These are phyloP conservation scores for Eurytemora carolleeae DNA, from an alignment of 1,140 invertebrate species.

Conservation along the genomic window DNA sequence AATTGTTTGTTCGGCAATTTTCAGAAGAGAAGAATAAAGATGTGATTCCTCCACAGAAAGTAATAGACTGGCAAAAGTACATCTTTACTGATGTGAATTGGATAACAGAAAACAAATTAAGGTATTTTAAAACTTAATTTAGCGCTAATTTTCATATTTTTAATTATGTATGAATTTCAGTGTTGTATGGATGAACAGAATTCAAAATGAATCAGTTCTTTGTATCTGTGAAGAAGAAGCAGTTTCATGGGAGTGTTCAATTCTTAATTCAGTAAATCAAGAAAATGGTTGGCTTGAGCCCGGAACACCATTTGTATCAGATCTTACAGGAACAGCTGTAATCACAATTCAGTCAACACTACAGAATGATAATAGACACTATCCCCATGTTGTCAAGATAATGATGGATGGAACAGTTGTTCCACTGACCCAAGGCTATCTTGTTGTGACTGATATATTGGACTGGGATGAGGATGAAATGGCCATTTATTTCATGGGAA, in stretches of 20 bases:
- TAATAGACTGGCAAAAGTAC: neutral
- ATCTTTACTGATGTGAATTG: neutral
- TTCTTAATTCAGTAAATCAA: neutral
- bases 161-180: too few relatives aligned
- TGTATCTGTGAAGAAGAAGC: neutral
- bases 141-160: too few relatives aligned
- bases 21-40: neutral
- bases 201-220: neutral
- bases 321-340: neutral
- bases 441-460: neutral
- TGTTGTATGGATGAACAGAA: neutral
- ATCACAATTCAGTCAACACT: neutral
- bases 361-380: neutral
- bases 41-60: neutral
- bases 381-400: neutral
- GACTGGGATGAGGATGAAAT: constrained; percentile 23
- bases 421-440: neutral
- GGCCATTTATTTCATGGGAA: neutral
- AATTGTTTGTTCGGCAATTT: neutral
- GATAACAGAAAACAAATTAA: neutral
- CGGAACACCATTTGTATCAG: neutral
- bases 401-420: neutral
- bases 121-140: too few relatives aligned
- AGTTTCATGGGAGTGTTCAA: neutral
- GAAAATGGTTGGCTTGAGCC: neutral